Base-by-base conservation (phyloP, 2,888 invertebrate genomes). In the Pinctada fucata region DNA sequence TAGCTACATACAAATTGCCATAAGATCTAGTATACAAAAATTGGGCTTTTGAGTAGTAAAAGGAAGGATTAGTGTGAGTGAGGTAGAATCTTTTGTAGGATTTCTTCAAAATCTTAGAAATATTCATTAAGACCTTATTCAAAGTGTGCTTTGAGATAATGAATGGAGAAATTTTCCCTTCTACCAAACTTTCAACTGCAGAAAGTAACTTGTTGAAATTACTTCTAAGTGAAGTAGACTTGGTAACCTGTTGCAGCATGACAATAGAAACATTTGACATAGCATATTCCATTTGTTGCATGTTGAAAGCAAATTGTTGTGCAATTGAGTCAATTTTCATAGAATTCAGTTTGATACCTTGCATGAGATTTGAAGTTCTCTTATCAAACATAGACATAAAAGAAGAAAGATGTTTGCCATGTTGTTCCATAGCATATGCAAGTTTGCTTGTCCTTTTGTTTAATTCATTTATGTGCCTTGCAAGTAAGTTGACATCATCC, bases 391-490 rank as follows among this genome's bases (percentile, higher is more conserved):
- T 49, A 31, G 68, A 51, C 50, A 79, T 76, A 65, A 67, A 79
- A 2, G 76, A 79, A 16, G 79, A 79, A 4, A 76, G 31, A 66
- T 79, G 65, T 3, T 67, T 49, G 13, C 63, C 72, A 70, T 79
- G 72, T 64, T 79, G 69, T 45, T 75, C 49, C 10, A 76, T 51
- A 3, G 72, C 69, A 45, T 67, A 16, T 10, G 68, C 64, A 3
- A 72, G 13, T 5, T 75, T 65, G 5, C 3, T n/a, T 63, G 71
- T 72, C 50, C 67, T 13, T 71, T 50, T 67, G 16, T 66, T 76
- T 5, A 79, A 69, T n/a, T 67, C 72, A 72, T 79, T 79, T 3
- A 79, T 76, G 50, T 76, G 79, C 13, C 69, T 68, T 3, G 76
- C 79, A 51, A 73, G 51, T 51, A 72, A n/a, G 45, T 72, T 58